Evolutionary conservation across 1,140 invertebrate species (phyloP).

Genomic region (Drosophila simulans): DNA sequence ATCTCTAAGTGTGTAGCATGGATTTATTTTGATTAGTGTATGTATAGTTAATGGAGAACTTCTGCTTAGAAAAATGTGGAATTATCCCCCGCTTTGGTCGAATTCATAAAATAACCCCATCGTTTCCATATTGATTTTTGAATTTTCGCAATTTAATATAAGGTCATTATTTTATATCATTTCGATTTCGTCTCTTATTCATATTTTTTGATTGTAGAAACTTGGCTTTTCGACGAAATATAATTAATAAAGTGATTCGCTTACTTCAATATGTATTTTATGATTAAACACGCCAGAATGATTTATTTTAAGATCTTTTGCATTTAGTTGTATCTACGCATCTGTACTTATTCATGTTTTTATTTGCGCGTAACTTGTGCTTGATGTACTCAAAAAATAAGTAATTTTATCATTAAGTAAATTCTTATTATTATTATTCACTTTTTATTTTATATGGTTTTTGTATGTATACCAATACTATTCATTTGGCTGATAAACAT

Average conservation of each 20-base stretch:
- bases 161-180: conserved; percentile 1
- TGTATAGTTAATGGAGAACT: conserved; percentile 21
- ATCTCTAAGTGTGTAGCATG: conserved; percentile 70
- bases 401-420: conserved; percentile 35
- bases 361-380: conserved; percentile 41
- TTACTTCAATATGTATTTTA: conserved; percentile 10
- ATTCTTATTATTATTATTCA: conserved; percentile 14
- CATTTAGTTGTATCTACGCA: conserved; percentile 20
- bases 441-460: conserved; percentile 2
- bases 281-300: conserved; percentile 10
- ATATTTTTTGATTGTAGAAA: background rate
- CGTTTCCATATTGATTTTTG: conserved; percentile 8
- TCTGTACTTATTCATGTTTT: conserved; percentile 32
- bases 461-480: conserved; percentile 21
- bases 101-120: conserved; percentile 11
- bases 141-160: conserved; percentile 3
- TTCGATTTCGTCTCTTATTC: background rate
- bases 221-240: conserved; percentile 6
- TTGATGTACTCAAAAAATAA: conserved; percentile 23
- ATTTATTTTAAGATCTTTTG: conserved; percentile 17
- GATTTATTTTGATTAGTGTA: conserved; percentile 31
- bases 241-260: background rate
- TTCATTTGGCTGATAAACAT: conserved; percentile 44
- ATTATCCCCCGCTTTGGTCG: conserved; percentile 15
- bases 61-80: background rate